Evolutionary conservation across 1,140 invertebrate genomes (phyloP).

Genomic region (Plutomurus gul): DNA sequence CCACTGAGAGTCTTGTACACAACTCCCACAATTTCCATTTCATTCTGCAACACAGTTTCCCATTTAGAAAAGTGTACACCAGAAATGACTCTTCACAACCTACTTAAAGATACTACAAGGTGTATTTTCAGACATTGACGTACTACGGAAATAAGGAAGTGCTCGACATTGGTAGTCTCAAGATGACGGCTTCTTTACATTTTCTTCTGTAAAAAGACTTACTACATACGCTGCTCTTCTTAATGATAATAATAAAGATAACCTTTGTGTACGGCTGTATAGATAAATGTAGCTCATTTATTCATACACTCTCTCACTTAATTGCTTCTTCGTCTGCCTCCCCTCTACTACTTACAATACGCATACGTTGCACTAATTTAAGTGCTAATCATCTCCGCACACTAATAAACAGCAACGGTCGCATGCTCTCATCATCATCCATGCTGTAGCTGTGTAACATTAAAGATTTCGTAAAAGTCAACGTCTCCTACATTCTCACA

Average conservation of each 20-base stretch:
- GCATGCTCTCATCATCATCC: not conserved
- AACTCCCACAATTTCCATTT: too few species aligned
- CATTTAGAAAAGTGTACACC: not conserved
- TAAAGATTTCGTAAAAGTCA: too few species aligned
- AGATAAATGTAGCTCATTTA: conserved; percentile 14
- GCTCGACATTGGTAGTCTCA: not conserved
- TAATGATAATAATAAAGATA: conserved; percentile 21
- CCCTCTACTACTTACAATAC: not conserved
- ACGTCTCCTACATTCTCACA: too few species aligned
- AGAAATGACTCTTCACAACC: not conserved
- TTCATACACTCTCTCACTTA: not conserved
- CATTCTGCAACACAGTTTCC: not conserved
- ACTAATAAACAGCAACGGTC: not conserved
- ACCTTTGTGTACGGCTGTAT: conserved; percentile 9
- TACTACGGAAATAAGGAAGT: not conserved
- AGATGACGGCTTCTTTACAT: not conserved
- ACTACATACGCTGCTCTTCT: not conserved
- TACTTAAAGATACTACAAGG: not conserved
- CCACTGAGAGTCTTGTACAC: not conserved
- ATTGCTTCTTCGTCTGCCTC: not conserved
- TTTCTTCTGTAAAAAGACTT: not conserved
- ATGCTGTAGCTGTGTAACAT: too few species aligned
- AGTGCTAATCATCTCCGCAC: not conserved
- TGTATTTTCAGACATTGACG: not conserved
- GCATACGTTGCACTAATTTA: not conserved